phyloP scores from a whole-genome alignment of 2,797 vertebrate genomes.

The Myotis myotis region DNA sequence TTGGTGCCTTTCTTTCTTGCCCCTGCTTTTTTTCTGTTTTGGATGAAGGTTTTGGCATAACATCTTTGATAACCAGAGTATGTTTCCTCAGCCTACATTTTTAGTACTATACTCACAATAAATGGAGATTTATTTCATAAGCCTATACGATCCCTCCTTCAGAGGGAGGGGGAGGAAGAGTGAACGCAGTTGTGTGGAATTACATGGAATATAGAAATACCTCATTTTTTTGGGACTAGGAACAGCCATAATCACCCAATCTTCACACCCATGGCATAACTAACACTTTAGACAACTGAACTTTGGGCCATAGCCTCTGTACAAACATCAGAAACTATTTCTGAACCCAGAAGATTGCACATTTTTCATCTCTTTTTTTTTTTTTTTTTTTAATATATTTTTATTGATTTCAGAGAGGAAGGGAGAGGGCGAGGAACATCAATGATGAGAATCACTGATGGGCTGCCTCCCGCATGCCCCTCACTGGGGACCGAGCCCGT shows the following conservation, averaged over 20 bases:
- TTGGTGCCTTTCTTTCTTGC: background rate
- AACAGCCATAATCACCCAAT: background rate
- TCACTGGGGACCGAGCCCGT: too few relatives aligned
- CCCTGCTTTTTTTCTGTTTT: background rate
- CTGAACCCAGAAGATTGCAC: background rate
- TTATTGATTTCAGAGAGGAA: too few relatives aligned
- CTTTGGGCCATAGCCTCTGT: background rate
- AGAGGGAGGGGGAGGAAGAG: fast-evolving
- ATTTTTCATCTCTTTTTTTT: fast-evolving
- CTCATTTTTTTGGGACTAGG: background rate
- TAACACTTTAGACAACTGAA: background rate
- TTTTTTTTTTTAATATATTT: too few relatives aligned
- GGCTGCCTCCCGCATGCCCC: too few relatives aligned
- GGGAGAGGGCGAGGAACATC: too few relatives aligned
- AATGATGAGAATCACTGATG: too few relatives aligned
- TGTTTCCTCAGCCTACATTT: background rate
- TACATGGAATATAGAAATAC: fast-evolving
- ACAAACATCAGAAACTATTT: background rate
- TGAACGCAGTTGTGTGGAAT: fast-evolving
- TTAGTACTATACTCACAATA: background rate
- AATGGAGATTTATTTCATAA: background rate
- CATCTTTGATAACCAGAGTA: background rate
- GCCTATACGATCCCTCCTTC: background rate
- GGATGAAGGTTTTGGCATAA: background rate
- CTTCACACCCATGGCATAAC: background rate